phyloP scores from a whole-genome alignment of 1,140 invertebrate species.

The Magallana ariakensis region DNA sequence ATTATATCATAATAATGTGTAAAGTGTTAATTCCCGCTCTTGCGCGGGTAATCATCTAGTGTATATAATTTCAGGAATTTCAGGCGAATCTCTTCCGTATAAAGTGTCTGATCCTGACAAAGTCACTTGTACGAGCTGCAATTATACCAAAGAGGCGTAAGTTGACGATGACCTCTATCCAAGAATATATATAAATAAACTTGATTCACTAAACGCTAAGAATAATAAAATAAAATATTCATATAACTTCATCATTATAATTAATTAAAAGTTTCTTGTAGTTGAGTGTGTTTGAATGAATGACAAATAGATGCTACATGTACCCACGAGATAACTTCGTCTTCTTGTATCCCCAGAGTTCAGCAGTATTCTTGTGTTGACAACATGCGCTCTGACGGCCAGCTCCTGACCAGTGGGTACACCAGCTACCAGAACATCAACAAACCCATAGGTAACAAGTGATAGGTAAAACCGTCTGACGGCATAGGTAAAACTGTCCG shows the following conservation, averaged over 20 bases:
- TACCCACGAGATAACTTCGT: too few species aligned
- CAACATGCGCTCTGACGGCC: constrained; percentile 7
- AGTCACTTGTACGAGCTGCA: background rate
- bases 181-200: too few species aligned
- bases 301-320: too few species aligned
- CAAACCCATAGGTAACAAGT: constrained; percentile 39
- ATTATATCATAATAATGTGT: too few species aligned
- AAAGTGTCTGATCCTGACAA: background rate
- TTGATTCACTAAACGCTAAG: too few species aligned
- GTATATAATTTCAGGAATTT: background rate
- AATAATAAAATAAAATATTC: too few species aligned
- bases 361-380: constrained; percentile 10
- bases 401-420: constrained; percentile 34
- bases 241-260: too few species aligned
- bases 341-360: background rate
- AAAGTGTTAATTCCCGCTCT: too few species aligned
- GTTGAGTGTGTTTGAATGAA: too few species aligned
- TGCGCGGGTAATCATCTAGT: too few species aligned
- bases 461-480: background rate
- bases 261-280: too few species aligned
- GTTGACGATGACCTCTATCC: background rate
- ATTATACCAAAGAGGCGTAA: constrained; percentile 2
- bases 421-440: constrained; percentile 35
- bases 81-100: background rate
- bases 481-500: too few species aligned